phyloP scores from a whole-genome alignment of 2,888 invertebrate genomes.

The Torymus tubicola region DNA sequence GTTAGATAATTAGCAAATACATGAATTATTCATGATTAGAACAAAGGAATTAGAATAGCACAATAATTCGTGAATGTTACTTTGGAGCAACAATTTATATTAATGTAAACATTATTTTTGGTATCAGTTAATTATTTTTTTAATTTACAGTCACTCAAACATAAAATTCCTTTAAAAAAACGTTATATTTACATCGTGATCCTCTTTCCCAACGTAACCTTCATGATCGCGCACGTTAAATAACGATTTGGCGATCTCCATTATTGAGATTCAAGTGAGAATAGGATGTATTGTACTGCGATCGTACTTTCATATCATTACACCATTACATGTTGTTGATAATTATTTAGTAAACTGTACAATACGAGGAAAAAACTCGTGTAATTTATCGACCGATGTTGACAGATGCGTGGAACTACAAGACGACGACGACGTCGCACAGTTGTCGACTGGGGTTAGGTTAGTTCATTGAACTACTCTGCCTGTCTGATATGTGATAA shows the following conservation, averaged over 20 bases:
- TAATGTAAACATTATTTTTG: no score
- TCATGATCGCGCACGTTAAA: conserved; percentile 91
- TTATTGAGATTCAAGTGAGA: conserved; percentile 71
- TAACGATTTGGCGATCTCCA: conserved; percentile 95
- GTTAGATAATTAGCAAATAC: not conserved
- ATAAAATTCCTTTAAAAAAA: not conserved
- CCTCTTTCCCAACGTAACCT: conserved; percentile 92
- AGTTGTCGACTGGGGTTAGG: conserved; percentile 34
- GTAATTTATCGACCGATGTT: conserved; percentile 49
- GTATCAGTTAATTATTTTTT: no score
- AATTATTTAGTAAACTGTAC: not conserved
- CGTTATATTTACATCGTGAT: conserved; percentile 82
- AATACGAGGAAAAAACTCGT: conserved; percentile 25
- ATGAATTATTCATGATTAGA: not conserved
- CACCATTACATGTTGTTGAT: conserved; percentile 42
- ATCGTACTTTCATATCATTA: conserved; percentile 18
- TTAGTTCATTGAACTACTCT: conserved; percentile 31
- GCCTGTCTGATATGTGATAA: no score
- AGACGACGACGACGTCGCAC: conserved; percentile 24
- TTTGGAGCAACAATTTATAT: not conserved
- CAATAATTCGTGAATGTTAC: no score
- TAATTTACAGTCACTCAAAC: not conserved
- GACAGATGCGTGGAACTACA: conserved; percentile 47
- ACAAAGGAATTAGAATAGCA: no score
- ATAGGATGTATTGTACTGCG: not conserved